Evolutionary conservation across 2,888 invertebrate species (phyloP), one percentile per base, ranked within the genome.

Genomic region (Amblyteles armatorius): DNA sequence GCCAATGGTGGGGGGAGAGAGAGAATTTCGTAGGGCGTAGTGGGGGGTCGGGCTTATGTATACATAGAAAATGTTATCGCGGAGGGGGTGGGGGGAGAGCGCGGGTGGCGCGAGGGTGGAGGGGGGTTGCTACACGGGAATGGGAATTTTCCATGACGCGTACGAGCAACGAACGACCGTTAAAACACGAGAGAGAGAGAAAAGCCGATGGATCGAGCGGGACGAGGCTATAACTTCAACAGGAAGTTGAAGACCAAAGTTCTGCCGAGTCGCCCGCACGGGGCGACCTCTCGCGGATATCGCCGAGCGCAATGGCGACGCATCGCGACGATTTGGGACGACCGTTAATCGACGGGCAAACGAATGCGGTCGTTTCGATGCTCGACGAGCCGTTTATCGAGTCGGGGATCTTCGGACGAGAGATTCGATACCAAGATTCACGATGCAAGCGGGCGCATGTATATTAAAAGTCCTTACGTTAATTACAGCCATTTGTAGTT

Each of bases 141-240:
- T 91, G 90, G 92, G 90, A 92, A 93, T 92, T 93, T 93, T 93
- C 93, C 93, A 91, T 92, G 90, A 92, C 89, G 90, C 88, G 89
- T 82, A 48, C 44, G 84, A 81, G 79, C 79, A 78, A 83, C 84
- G 79, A 65, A 77, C 65, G 69, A 71, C 79, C 86, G 84, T 81
- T 83, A 82, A 48, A 83, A 69, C 50, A n/a, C 68, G 22, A 33
- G 73, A 60, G 79, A 60, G 79, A 71, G 33, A 33, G 48, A 13
- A 9, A 71, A 57, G 57, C 60, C 19, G 60, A 48, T 63, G 29
- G 63, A 33, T 63, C 29, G 69, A 65, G 57, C 60, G 60, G 44
- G 71, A 79, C 57, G 50, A 50, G 60, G 67, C 29, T 63, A 63
- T 63, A 33, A 63, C 63, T 63, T 81, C 69, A 71, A 86, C 86